Evolutionary conservation across 2,113 vertebrate genomes (phyloP).

Genomic region (Pampusana beccarii): DNA sequence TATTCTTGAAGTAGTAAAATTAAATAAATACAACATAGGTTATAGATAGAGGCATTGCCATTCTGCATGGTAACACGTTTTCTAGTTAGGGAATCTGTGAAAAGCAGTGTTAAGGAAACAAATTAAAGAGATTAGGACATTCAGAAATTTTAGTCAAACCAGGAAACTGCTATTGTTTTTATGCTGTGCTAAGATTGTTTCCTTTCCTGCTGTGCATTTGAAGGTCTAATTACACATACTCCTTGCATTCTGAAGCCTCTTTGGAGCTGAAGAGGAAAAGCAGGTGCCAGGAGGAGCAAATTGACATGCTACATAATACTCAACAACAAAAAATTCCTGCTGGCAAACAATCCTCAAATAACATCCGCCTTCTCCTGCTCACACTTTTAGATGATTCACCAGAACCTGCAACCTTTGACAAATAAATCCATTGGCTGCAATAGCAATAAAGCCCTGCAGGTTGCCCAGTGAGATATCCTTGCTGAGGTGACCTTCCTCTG

Average conservation of each 20-base stretch:
- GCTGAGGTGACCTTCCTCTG: background rate
- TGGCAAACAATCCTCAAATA: background rate
- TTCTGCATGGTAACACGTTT: background rate
- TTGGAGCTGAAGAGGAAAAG: background rate
- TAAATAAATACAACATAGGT: background rate
- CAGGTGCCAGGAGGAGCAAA: background rate
- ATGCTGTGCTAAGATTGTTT: background rate
- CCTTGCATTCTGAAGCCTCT: background rate
- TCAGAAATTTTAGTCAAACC: background rate
- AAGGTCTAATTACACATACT: conserved; percentile 2
- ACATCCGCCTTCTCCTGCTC: background rate
- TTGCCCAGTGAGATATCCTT: background rate
- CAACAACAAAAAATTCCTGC: background rate
- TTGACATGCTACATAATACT: background rate
- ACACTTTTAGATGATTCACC: background rate
- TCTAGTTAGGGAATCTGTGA: background rate
- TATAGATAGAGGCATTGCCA: background rate
- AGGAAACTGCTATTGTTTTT: background rate
- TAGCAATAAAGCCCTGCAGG: background rate
- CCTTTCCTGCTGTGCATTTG: conserved; percentile 19
- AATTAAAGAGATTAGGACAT: background rate
- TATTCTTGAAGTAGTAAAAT: background rate
- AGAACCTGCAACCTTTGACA: background rate
- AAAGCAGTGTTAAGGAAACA: background rate
- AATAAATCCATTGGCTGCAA: background rate